Evolutionary conservation across 30 jellyfish, hydroid and myxozoan genomes (phyloP), one percentile per base, ranked within the genome.

Genomic region (Cassiopea xamachana): DNA sequence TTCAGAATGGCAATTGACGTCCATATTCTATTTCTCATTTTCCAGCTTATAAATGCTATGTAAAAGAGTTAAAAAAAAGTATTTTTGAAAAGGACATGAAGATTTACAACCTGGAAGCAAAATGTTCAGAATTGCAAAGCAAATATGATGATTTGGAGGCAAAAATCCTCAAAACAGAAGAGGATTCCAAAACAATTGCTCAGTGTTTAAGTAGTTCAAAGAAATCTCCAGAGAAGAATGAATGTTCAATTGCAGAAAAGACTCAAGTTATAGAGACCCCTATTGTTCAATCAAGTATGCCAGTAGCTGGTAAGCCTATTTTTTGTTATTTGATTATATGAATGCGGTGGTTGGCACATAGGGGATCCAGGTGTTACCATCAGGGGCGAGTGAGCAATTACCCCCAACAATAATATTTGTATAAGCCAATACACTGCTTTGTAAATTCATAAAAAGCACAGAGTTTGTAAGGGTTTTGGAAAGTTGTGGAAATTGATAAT

Each of bases 51-150:
- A 51, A 80, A 27, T 73, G 60, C 73, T 88, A 61, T 70, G 90
- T 88, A 7, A 79, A 88, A 17, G 89, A 68, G 49, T 78, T 88
- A 46, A 88, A 79, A 72, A 67, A 79, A 8, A 73, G n/a, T 79
- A 90, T 82, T 7, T 72, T 88, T 43, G 95, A 88, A 48, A 88
- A 88, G 48, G 95, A 88, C 48, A 78, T 88, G 90, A 68, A 79
- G 46, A 88, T 88, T 44, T 88, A 88, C 87, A 78, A 79, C 1
- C 75, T 88, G 3, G 82, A 79, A 55, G 13, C 79, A 69, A 79
- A 69, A 77, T 18, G 16, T 69, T 81, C 85, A 39, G 90, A 78
- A 46, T 74, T 78, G 45, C 83, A 87, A 69, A 61, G 69, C 73
- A 62, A 69, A 55, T 47, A 48, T 62, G 16, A 16, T 43, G 73